Evolutionary conservation across 2,888 invertebrate genomes (phyloP).

Genomic region (Ormyrus labotus): DNA sequence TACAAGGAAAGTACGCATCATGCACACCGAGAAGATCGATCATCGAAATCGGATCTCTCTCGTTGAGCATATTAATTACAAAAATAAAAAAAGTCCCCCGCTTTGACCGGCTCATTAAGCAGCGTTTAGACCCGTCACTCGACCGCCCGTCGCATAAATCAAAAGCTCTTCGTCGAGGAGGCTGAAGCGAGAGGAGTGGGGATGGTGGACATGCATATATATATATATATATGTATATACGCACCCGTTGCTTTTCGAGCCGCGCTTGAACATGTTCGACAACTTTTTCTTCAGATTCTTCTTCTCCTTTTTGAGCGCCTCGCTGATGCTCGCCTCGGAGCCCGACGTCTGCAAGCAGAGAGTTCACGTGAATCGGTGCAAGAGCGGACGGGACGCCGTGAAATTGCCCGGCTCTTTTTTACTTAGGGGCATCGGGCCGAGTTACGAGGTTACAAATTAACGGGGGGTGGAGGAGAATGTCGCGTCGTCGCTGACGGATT

Average conservation of each 20-base stretch:
- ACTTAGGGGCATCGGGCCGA: too few relatives aligned
- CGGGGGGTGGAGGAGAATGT: too few relatives aligned
- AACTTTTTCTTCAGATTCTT: conserved; percentile 88
- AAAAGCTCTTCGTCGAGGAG: neutral
- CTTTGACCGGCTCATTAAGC: conserved; percentile 22
- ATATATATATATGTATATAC: neutral
- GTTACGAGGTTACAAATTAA: too few relatives aligned
- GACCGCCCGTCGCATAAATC: neutral
- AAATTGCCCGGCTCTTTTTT: too few relatives aligned
- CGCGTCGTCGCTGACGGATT: too few relatives aligned
- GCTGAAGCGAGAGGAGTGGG: neutral
- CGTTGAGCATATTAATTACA: neutral
- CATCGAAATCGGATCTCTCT: neutral
- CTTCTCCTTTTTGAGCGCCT: conserved; percentile 75
- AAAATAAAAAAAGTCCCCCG: neutral
- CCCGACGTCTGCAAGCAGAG: conserved; percentile 69
- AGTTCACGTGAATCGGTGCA: conserved; percentile 7
- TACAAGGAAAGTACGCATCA: too few relatives aligned
- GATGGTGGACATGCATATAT: neutral
- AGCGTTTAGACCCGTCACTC: conserved; percentile 28
- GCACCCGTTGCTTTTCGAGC: conserved; percentile 70
- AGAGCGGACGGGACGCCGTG: too few relatives aligned
- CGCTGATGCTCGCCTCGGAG: conserved; percentile 72
- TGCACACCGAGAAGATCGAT: neutral
- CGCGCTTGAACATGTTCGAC: conserved; percentile 89